Percentiles rank a stretch among this genome's conserved stretches.
Evolutionary conservation across 2,113 vertebrate genomes (phyloP).

Genomic region (Stercorarius parasiticus): DNA sequence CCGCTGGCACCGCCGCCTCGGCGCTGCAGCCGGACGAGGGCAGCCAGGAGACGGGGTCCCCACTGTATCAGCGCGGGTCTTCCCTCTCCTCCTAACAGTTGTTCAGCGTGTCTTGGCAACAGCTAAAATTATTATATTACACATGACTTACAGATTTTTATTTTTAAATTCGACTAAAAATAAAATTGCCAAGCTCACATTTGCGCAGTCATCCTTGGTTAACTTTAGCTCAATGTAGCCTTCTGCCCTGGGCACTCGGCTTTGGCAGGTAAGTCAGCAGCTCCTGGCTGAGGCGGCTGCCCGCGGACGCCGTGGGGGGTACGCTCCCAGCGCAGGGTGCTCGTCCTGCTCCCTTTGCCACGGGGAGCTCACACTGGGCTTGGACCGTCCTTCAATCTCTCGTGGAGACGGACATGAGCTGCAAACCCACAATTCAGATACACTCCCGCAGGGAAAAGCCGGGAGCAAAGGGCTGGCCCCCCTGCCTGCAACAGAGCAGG

Average conservation of each 20-base stretch:
- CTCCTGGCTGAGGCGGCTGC: not conserved
- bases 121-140: slow-evolving; percentile 69
- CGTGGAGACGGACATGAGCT: not conserved
- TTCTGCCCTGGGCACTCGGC: not conserved
- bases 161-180: slow-evolving; percentile 42
- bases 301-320: fast-evolving
- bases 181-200: slow-evolving; percentile 31
- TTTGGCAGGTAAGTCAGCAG: not conserved
- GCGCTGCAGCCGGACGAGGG: fast-evolving
- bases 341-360: not conserved
- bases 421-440: not conserved
- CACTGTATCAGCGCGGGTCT: not conserved
- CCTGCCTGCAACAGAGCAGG: not conserved
- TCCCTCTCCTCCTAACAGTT: slow-evolving; percentile 35
- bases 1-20: not conserved
- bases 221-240: slow-evolving; percentile 16
- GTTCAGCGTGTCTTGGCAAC: slow-evolving; percentile 60
- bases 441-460: fast-evolving
- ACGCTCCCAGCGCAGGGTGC: fast-evolving
- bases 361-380: fast-evolving
- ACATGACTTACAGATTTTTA: slow-evolving; percentile 51
- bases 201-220: slow-evolving; percentile 64
- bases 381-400: not conserved
- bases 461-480: not conserved
- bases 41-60: not conserved